Evolutionary conservation across 2,113 vertebrate genomes (phyloP).

Genomic region (Protobothrops flavoviridis): DNA sequence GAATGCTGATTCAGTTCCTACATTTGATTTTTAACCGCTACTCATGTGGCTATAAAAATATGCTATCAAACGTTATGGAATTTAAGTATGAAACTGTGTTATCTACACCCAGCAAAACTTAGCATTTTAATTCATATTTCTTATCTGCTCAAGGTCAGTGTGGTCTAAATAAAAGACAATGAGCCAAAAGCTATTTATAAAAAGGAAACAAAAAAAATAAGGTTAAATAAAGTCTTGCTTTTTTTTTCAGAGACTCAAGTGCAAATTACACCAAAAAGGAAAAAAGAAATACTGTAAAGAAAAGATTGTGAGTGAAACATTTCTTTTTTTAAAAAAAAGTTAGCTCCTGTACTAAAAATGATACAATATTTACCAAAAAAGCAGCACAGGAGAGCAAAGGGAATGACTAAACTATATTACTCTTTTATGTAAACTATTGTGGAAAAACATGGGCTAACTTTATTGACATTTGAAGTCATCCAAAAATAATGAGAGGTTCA

Average conservation of each 20-base stretch:
- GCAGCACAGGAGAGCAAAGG: background rate
- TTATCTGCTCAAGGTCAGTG: conserved; percentile 48
- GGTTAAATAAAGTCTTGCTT: conserved; percentile 3
- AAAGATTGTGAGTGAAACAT: background rate
- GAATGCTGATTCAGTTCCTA: conserved; percentile 40
- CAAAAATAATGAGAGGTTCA: background rate
- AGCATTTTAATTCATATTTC: conserved; percentile 50
- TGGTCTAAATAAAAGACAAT: conserved; percentile 30
- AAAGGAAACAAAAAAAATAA: background rate
- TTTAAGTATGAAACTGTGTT: conserved; percentile 29
- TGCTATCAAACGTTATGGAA: background rate
- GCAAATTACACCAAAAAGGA: conserved; percentile 16
- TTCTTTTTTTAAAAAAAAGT: background rate
- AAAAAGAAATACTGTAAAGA: background rate
- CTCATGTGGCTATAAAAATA: conserved; percentile 32
- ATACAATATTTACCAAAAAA: background rate
- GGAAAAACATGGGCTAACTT: background rate
- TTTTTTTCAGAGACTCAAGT: conserved; percentile 12
- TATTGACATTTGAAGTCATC: background rate
- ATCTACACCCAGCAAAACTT: conserved; percentile 40
- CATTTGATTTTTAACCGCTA: conserved; percentile 10
- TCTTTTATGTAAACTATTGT: background rate
- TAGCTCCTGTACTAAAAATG: background rate
- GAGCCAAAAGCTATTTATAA: conserved; percentile 42
- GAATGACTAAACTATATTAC: background rate